Percentiles rank a stretch among this genome's conserved stretches.
phyloP scores from a whole-genome alignment of 2,888 invertebrate species.

The Eustalomyia histrio region DNA sequence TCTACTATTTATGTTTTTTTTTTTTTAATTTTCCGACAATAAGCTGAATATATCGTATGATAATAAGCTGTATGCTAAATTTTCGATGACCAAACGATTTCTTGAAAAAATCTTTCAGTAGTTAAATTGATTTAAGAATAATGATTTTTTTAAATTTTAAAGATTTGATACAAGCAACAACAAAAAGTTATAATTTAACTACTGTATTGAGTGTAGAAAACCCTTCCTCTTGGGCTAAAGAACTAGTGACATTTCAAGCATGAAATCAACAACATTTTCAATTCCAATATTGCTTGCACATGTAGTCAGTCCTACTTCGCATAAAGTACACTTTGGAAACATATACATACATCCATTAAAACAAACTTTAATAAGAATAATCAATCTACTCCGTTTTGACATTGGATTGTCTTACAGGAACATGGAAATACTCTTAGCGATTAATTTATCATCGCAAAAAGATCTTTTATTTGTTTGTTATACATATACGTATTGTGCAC shows the following conservation, averaged over 20 bases:
- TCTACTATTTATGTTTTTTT: constrained; percentile 9
- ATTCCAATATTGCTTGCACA: constrained; percentile 45
- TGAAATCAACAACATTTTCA: constrained; percentile 60
- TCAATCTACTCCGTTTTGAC: constrained; percentile 77
- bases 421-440: constrained; percentile 79
- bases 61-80: constrained; percentile 18
- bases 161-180: constrained; percentile 51
- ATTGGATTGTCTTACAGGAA: constrained; percentile 77
- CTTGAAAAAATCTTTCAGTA: constrained; percentile 25
- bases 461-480: constrained; percentile 69
- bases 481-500: constrained; percentile 34
- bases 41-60: constrained; percentile 10
- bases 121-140: constrained; percentile 56
- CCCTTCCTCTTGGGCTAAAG: constrained; percentile 38
- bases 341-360: constrained; percentile 13
- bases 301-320: constrained; percentile 15
- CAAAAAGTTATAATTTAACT: constrained; percentile 48
- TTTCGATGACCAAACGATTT: constrained; percentile 31
- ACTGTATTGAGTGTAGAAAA: constrained; percentile 50
- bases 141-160: constrained; percentile 50
- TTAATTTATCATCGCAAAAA: constrained; percentile 78
- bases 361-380: constrained; percentile 68
- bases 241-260: constrained; percentile 64
- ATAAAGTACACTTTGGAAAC: constrained; percentile 25
- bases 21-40: constrained; percentile 2